Evolutionary conservation across 2,113 vertebrate species (phyloP).

Genomic region (Felis chaus): DNA sequence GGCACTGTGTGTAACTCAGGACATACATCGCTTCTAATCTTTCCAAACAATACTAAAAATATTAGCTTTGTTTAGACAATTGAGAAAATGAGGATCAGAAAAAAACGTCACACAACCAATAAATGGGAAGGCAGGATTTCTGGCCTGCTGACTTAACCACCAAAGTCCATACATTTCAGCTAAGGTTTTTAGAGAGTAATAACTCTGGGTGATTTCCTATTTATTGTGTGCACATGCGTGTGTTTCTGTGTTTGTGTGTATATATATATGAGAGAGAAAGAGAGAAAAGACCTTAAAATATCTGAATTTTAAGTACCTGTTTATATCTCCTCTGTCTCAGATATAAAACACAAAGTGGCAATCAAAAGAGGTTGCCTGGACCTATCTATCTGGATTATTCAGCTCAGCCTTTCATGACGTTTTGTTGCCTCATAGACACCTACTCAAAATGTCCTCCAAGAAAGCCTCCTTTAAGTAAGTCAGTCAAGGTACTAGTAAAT

Average conservation of each 20-base stretch:
- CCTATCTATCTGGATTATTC: neutral
- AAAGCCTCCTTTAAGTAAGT: neutral
- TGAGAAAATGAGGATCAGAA: neutral
- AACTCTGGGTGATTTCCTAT: neutral
- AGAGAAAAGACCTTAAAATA: neutral
- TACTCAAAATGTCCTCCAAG: neutral
- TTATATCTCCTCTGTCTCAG: neutral
- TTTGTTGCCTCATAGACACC: neutral
- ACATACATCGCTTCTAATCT: neutral
- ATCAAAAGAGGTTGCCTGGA: neutral
- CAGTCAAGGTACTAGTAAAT: neutral
- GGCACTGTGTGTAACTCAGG: neutral
- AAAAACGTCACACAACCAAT: neutral
- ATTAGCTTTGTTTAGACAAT: neutral
- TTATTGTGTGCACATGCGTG: neutral
- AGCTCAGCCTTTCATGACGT: neutral
- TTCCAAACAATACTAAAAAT: neutral
- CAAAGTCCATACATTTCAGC: neutral
- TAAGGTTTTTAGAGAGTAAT: neutral
- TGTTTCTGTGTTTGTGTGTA: neutral
- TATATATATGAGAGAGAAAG: neutral
- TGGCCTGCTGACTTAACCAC: neutral
- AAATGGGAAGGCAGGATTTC: conserved; percentile 7
- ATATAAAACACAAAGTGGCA: neutral
- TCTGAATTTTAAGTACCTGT: neutral